Base-by-base conservation (phyloP, 2,888 invertebrate genomes). In the Chironomus tentans region DNA sequence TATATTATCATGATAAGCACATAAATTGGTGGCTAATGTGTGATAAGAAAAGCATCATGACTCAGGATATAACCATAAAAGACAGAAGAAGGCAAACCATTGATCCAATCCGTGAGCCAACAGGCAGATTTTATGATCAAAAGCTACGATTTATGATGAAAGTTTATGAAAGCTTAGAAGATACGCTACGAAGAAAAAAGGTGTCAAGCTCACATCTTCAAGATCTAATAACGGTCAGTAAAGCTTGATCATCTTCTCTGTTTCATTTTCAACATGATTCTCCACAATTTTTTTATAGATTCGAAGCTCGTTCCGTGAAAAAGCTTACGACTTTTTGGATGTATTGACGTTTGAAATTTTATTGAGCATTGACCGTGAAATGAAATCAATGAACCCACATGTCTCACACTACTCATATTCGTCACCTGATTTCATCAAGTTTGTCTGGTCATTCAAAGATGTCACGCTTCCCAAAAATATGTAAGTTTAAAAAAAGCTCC, bases 11-110 rank as follows among this genome's bases (percentile, higher is more conserved):
- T 18, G 50, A 47, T 2, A n/a, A 38, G 13, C 24, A 69, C 4
- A 18, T 76, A 10, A 68, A 76, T 56, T 76, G 68, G 76, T 76
- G 76, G 76, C 21, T 76, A 2, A 28, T 28, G n/a, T 69, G 69
- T 56, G 68, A 76, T 7, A 69, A 76, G 10, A 48, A 69, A 2
- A 76, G 76, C 28, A 6, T 69, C 6, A 24, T 69, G 21, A 50
- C 28, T 65, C 76, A 76, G 56, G 56, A 76, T 22, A 15, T 50
- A 4, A 21, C 0, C n/a, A 12, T 38, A 13, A 28, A 28, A 13
- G 76, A 76, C 24, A 38, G 7, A 22, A 47, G 69, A 21, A 18
- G 69, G 2, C 18, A 22, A 28, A 13, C n/a, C 4, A 56, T 76
- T 1, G 47, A 21, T 24, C n/a, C 15, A 12, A 12, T 21, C 10